Evolutionary conservation across 2,113 vertebrate genomes (phyloP).

Genomic region (Climacteris rufus): DNA sequence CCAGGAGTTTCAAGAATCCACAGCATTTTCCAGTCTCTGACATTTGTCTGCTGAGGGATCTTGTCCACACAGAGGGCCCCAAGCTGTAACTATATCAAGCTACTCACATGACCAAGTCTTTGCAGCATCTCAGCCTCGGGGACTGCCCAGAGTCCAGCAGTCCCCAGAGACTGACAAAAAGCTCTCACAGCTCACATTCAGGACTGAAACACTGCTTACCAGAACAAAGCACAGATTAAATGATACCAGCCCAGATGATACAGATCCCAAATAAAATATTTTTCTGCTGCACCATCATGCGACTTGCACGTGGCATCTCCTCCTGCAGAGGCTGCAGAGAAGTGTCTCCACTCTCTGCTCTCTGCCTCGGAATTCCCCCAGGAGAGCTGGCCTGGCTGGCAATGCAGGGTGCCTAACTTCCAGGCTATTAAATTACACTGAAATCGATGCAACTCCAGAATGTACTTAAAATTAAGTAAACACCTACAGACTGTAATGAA

Average conservation of each 20-base stretch:
- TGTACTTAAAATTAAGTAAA: neutral
- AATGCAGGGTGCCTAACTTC: neutral
- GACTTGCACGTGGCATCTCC: neutral
- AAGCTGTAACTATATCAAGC: neutral
- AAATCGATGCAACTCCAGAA: neutral
- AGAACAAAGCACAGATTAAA: neutral
- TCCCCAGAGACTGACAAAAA: neutral
- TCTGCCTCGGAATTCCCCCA: neutral
- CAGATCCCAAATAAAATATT: neutral
- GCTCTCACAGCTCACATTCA: neutral
- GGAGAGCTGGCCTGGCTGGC: neutral
- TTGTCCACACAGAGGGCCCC: neutral
- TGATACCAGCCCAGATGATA: neutral
- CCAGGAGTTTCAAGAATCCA: neutral
- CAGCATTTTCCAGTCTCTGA: neutral
- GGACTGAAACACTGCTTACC: neutral
- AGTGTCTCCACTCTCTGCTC: neutral
- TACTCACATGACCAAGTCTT: neutral
- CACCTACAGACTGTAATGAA: neutral
- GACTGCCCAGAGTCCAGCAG: neutral
- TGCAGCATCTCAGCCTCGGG: neutral
- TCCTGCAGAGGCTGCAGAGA: neutral
- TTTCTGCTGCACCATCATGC: neutral
- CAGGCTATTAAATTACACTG: neutral
- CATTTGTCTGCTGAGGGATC: too few species aligned